Base-by-base conservation (phyloP, 1,140 invertebrate genomes). In the Bicyclus anynana region DNA sequence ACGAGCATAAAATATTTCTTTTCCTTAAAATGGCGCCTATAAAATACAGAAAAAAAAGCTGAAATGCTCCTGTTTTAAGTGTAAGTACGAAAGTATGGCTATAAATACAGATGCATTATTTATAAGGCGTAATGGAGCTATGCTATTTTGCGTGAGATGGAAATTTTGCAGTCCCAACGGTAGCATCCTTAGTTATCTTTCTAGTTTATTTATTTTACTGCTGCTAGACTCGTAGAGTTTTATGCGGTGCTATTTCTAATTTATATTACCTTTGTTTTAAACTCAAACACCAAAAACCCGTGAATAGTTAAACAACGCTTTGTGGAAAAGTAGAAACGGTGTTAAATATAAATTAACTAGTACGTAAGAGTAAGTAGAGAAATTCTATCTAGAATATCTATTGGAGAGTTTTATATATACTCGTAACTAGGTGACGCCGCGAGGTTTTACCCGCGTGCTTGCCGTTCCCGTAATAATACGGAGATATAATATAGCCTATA, bases 81-180 rank as follows among this genome's bases (percentile, higher is more conserved):
- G 29, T 33, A 12, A 33, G 29, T 12, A 33, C 10, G 29, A 33
- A 33, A 40, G 37, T 40, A 16, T 16, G 13, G 14, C 13, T 40
- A 14, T 40, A 40, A 40, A 40, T 57, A 58, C 51, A 58, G 50
- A 51, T 58, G 55, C 50, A 58, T 58, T 50, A 58, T 14, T 58
- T 58, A 58, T 58, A 58, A 58, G 55, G 48, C 55, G 55, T 58
- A 58, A 58, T 58, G 48, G 55, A 58, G 37, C 55, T 35, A 21
- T 38, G 55, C 48, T 51, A 58, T 51, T 58, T 58, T 46, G 49
- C 48, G 47, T 37, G 23, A 27, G 26, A 51, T 51, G 55, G 38
- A 58, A 58, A 58, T 51, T 58, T n/a, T 51, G 13, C 29, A 44
- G 37, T 51, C 48, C 55, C 55, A 13, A 49, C 37, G 48, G 55